phyloP scores from a whole-genome alignment of 1,140 invertebrate genomes.

The Neodiprion pinetum region DNA sequence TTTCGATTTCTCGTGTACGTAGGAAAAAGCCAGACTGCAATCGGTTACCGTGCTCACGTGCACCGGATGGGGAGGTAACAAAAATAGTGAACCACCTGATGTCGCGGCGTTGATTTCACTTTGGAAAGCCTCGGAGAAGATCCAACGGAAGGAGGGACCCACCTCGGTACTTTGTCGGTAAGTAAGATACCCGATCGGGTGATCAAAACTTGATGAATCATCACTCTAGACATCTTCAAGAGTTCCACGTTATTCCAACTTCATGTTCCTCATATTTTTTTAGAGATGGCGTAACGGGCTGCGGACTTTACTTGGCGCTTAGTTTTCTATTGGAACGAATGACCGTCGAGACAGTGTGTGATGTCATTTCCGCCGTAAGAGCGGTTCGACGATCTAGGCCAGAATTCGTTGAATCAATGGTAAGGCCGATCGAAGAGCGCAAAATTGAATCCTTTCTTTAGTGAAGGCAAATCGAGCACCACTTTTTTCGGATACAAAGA shows the following conservation, averaged over 20 bases:
- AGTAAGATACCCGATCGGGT: not conserved
- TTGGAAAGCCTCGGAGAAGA: conserved; percentile 40
- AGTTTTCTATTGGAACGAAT: not conserved
- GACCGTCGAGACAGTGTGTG: not conserved
- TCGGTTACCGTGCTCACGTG: conserved; percentile 34
- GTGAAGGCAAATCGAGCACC: too few relatives aligned
- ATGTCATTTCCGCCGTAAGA: not conserved
- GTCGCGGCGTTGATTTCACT: conserved; percentile 31
- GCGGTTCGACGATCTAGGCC: not conserved
- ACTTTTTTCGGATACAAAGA: too few relatives aligned
- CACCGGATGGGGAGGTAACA: conserved; percentile 34
- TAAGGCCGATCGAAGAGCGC: not conserved
- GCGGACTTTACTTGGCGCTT: not conserved
- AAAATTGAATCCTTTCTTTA: too few relatives aligned
- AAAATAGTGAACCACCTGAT: conserved; percentile 30
- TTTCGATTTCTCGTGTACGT: too few relatives aligned
- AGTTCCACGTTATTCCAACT: too few relatives aligned
- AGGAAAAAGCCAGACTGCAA: not conserved
- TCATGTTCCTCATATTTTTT: not conserved
- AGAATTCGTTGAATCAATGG: not conserved
- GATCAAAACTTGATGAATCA: too few relatives aligned
- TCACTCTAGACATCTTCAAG: too few relatives aligned
- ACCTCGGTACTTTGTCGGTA: conserved; percentile 40
- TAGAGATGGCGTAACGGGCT: not conserved
- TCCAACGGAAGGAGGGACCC: conserved; percentile 31